Percentiles rank a stretch among this genome's conserved stretches.
Evolutionary conservation across 2,888 invertebrate species (phyloP).

Genomic region (Volucella zonaria): DNA sequence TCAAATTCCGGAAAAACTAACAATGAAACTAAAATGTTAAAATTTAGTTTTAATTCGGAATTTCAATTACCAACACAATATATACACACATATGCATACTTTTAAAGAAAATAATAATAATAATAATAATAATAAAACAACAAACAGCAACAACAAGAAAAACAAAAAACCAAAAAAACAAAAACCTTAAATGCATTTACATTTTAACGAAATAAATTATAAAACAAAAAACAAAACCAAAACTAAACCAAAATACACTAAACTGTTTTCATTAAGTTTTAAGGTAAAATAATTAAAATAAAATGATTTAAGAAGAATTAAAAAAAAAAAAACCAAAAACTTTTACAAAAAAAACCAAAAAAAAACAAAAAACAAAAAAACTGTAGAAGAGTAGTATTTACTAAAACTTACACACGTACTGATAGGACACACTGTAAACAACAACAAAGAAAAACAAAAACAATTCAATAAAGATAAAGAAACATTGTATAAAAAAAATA

Average conservation of each 20-base stretch:
- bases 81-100: slow-evolving; percentile 4
- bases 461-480: too few relatives aligned
- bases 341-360: slow-evolving; percentile 39
- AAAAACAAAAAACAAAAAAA: slow-evolving; percentile 38
- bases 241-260: not conserved
- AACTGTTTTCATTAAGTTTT: slow-evolving; percentile 26
- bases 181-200: slow-evolving; percentile 45
- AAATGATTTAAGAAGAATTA: slow-evolving; percentile 24
- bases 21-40: not conserved
- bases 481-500: slow-evolving; percentile 44
- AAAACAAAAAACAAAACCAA: not conserved
- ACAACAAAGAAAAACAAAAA: slow-evolving; percentile 10
- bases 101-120: not conserved
- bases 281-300: slow-evolving; percentile 25
- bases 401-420: slow-evolving; percentile 38
- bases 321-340: slow-evolving; percentile 29
- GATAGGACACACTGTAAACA: slow-evolving; percentile 45
- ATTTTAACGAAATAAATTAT: slow-evolving; percentile 42
- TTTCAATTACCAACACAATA: not conserved
- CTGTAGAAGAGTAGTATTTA: slow-evolving; percentile 40
- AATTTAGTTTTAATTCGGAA: slow-evolving; percentile 13
- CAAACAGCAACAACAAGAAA: slow-evolving; percentile 21
- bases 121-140: slow-evolving; percentile 11
- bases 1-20: not conserved
- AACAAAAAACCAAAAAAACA: slow-evolving; percentile 27